Conservation (phyloP, 2,797 vertebrate species). For the Octomys mimax region DNA sequence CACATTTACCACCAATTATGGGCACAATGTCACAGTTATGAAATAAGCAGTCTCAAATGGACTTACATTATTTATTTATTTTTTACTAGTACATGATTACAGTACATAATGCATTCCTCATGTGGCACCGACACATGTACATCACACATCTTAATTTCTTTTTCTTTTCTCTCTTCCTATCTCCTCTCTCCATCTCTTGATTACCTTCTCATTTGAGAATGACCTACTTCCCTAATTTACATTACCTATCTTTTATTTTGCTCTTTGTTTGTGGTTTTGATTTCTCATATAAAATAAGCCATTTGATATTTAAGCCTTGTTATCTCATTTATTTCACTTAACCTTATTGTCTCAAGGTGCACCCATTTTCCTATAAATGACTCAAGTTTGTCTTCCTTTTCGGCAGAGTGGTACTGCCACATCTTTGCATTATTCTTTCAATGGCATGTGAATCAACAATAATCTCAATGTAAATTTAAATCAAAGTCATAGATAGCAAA, state of each 20-base stretch:
- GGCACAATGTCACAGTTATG: no score
- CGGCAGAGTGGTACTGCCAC: not conserved
- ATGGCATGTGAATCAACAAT: not conserved
- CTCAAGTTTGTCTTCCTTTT: not conserved
- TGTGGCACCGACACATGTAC: not conserved
- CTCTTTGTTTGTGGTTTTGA: not conserved
- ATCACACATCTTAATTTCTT: not conserved
- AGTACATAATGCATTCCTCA: not conserved
- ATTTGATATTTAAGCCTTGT: not conserved
- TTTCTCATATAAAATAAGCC: not conserved
- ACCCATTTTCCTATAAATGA: not conserved
- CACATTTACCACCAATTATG: not conserved
- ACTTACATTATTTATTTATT: not conserved
- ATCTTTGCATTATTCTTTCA: not conserved
- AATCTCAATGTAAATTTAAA: constrained; percentile 26
- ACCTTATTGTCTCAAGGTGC: not conserved
- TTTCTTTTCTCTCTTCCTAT: not conserved
- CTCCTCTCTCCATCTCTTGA: not conserved
- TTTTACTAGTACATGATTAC: not conserved
- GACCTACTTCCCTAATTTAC: not conserved
- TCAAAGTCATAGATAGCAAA: not conserved
- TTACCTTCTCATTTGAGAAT: not conserved
- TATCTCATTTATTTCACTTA: not conserved
- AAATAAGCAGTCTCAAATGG: not conserved
- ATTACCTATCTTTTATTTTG: not conserved